phyloP scores from a whole-genome alignment of 1,140 invertebrate genomes.

The Leptopilina boulardi region DNA sequence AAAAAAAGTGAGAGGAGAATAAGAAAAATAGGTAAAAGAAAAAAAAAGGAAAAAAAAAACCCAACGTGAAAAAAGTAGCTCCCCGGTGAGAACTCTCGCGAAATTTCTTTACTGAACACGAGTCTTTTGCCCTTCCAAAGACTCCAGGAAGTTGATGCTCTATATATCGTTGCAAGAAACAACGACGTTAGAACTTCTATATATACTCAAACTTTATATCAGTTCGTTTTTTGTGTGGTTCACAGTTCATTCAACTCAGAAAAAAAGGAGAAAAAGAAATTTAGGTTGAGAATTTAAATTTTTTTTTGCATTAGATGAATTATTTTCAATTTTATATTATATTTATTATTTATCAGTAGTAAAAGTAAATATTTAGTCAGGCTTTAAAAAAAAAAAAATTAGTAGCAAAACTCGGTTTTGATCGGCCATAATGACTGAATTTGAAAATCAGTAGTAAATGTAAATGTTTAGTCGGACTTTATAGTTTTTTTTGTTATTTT shows the following conservation, averaged over 20 bases:
- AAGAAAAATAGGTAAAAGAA: not conserved
- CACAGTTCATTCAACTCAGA: not conserved
- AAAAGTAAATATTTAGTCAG: too few relatives aligned
- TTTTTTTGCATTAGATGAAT: too few relatives aligned
- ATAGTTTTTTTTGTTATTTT: too few relatives aligned
- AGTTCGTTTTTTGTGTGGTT: not conserved
- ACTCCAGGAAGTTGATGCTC: not conserved
- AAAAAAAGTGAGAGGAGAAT: not conserved
- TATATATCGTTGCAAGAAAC: conserved; percentile 5
- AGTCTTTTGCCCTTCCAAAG: not conserved
- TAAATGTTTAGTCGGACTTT: too few relatives aligned
- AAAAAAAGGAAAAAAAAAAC: not conserved
- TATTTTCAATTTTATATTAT: too few relatives aligned
- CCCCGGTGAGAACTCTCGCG: not conserved
- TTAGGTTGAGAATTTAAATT: not conserved
- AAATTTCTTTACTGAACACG: conserved; percentile 8
- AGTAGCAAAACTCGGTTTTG: too few relatives aligned
- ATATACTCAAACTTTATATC: not conserved
- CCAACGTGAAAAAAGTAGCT: not conserved
- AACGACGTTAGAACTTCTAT: not conserved
- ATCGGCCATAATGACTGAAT: too few relatives aligned
- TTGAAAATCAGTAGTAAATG: too few relatives aligned
- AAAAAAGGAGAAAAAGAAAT: not conserved
- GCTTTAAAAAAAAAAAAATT: too few relatives aligned
- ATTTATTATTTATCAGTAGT: too few relatives aligned